Evolutionary conservation across 2,113 vertebrate genomes (phyloP), one percentile per base, ranked within the genome.

Genomic region (Spilogale gracilis): DNA sequence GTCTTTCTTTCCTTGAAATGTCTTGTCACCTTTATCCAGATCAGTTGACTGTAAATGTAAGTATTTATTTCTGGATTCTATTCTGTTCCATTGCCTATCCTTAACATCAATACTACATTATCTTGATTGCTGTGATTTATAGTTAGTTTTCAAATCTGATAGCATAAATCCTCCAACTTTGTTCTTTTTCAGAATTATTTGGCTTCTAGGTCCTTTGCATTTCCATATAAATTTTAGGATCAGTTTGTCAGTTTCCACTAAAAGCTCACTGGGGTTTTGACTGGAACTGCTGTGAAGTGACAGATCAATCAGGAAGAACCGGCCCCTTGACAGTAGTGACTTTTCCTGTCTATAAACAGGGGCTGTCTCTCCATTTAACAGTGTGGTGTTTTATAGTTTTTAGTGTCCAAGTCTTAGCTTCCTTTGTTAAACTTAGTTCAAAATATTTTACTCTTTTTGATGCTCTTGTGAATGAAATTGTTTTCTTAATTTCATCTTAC

Each of bases 131-230:
- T 30, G 6, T 89, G 71, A n/a, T 80, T 93, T 89, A 12, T 38
- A 56, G n/a, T 69, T 78, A 88, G 76, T 84, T 84, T 92, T 92
- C n/a, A 89, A 89, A 73, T 92, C 38, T 18, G 43, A 83, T 71
- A 79, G 25, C 38, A 2, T 32, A 65, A 71, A 32, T 92, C 54
- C 5, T 96, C 67, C 54, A 84, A 73, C 38, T 84, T 88, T 54
- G 50, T 60, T 83, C 3, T 60, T 87, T 86, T 73, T 27, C 32
- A 79, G n/a, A 79, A 83, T 78, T 78, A 13, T 90, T 88, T 76
- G 32, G 18, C 32, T 69, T 79, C 14, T 67, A 43, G n/a, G n/a
- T 56, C 16, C 25, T 92, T 89, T 82, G 18, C 8, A 54, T 92
- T 88, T 96, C 43, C n/a, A 54, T 11, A 7, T 61, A 83, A 9